Evolutionary conservation across 2,113 vertebrate genomes (phyloP).

Genomic region (Catharus minimus): DNA sequence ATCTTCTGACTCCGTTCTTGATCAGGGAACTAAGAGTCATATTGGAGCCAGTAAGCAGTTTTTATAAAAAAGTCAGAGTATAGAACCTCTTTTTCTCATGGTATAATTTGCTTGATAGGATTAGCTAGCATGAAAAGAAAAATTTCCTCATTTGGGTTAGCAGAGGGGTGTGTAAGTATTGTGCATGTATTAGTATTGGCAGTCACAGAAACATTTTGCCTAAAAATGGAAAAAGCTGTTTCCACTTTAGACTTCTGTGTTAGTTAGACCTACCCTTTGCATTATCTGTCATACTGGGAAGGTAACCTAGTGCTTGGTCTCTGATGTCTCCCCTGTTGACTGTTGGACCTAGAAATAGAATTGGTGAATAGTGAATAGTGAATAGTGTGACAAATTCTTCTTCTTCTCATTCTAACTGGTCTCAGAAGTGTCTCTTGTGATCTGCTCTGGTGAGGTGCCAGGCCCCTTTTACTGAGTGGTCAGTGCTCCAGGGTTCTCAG

Average conservation of each 20-base stretch:
- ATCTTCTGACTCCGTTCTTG: background rate
- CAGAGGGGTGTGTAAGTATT: background rate
- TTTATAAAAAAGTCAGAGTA: background rate
- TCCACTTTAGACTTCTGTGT: background rate
- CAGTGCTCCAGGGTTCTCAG: background rate
- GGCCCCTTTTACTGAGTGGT: background rate
- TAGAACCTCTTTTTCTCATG: background rate
- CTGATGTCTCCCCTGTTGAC: background rate
- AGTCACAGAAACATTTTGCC: background rate
- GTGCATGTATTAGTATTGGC: background rate
- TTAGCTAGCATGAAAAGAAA: background rate
- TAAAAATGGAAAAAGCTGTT: background rate
- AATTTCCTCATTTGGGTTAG: background rate
- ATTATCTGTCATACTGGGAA: background rate
- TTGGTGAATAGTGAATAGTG: background rate
- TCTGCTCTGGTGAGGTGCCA: background rate
- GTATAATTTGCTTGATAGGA: background rate
- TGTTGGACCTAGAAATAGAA: background rate
- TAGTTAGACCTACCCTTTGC: background rate
- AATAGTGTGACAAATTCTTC: background rate
- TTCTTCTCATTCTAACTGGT: background rate
- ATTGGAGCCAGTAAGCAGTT: background rate
- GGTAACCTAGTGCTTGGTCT: background rate
- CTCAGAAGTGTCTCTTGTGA: background rate
- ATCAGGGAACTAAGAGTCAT: accelerated